Percentiles rank a stretch among this genome's conserved stretches.
Evolutionary conservation across 2,888 invertebrate species (phyloP).

Genomic region (Pandemis heparana): DNA sequence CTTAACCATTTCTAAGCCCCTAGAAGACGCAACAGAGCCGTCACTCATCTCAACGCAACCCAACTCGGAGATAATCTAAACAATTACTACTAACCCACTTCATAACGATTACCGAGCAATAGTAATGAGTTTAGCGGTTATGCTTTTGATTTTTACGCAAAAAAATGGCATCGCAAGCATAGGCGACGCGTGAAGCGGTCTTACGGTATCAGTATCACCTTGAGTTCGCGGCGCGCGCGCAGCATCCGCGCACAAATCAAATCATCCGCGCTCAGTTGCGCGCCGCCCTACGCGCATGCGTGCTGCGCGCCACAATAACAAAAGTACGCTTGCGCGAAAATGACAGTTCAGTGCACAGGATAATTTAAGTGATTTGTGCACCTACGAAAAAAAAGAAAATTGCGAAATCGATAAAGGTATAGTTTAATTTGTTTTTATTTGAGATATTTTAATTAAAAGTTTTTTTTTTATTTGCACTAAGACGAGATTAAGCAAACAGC

Average conservation of each 20-base stretch:
- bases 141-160: constrained; percentile 42
- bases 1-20: neutral
- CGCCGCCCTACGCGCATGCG: constrained; percentile 37
- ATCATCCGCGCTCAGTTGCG: constrained; percentile 42
- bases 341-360: constrained; percentile 22
- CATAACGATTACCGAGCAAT: constrained; percentile 30
- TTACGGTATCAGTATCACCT: constrained; percentile 30
- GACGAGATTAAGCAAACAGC: no score
- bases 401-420: constrained; percentile 16
- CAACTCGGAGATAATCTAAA: constrained; percentile 23
- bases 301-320: constrained; percentile 20
- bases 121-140: constrained; percentile 39
- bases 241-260: constrained; percentile 42
- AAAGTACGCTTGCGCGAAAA: constrained; percentile 18
- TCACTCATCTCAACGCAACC: constrained; percentile 11
- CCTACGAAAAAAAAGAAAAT: no score
- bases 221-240: constrained; percentile 33
- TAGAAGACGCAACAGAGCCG: neutral
- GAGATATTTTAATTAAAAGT: neutral
- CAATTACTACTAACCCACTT: constrained; percentile 34
- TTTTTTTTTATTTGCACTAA: neutral
- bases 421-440: neutral
- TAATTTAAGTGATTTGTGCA: constrained; percentile 26
- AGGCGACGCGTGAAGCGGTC: constrained; percentile 26
- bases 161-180: constrained; percentile 36